Percentiles rank a stretch among this genome's conserved stretches.
Conservation (phyloP, 30 jellyfish, hydroid and myxozoan genomes). For the Hydractinia symbiolongicarpus region DNA sequence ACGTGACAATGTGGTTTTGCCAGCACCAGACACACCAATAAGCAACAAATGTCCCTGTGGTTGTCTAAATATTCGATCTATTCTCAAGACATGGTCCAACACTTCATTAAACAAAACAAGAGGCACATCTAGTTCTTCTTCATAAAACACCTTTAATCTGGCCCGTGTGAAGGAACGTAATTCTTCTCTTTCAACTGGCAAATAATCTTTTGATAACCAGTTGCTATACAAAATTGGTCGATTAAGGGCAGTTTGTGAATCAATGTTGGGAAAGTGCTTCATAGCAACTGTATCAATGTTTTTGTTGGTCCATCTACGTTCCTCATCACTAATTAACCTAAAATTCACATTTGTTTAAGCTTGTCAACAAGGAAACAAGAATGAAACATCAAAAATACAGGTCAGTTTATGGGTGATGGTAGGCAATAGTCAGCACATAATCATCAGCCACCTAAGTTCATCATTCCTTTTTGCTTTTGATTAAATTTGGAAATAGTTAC, state of each 20-base stretch:
- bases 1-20: constrained; percentile 93
- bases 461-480: neutral
- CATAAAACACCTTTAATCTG: constrained; percentile 92
- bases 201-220: constrained; percentile 95
- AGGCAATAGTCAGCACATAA: constrained; percentile 18
- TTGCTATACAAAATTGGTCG: constrained; percentile 96
- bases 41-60: constrained; percentile 93
- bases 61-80: constrained; percentile 93
- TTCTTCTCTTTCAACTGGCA: constrained; percentile 92
- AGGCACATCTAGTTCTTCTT: constrained; percentile 97
- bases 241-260: constrained; percentile 53
- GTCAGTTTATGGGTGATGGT: constrained; percentile 16
- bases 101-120: constrained; percentile 92
- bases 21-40: constrained; percentile 99
- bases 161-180: constrained; percentile 86
- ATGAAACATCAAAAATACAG: constrained; percentile 7
- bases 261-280: constrained; percentile 93
- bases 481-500: constrained; percentile 19
- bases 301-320: constrained; percentile 86
- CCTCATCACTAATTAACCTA: constrained; percentile 88
- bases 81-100: constrained; percentile 91
- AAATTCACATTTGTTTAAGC: neutral
- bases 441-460: constrained; percentile 37
- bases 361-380: neutral
- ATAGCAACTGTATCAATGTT: constrained; percentile 79